Evolutionary conservation across 2,888 invertebrate genomes (phyloP).

Genomic region (Pocota personata): DNA sequence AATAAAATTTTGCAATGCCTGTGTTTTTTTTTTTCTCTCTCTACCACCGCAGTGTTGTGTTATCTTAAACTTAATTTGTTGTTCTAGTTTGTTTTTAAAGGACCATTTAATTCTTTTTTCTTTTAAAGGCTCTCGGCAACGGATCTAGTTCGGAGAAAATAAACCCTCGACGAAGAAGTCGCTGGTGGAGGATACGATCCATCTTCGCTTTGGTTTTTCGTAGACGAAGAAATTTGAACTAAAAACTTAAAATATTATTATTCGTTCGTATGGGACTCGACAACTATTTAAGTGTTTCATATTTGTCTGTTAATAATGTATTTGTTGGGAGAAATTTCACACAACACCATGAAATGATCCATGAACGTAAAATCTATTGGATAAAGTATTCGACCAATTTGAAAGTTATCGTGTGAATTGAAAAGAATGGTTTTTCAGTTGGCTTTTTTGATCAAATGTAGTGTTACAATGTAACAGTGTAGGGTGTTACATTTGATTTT

Average conservation of each 20-base stretch:
- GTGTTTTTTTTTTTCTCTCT: too few relatives aligned
- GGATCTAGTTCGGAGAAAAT: conserved; percentile 83
- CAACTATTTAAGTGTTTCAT: conserved; percentile 40
- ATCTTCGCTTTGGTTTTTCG: conserved; percentile 92
- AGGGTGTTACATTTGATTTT: too few relatives aligned
- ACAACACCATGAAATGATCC: neutral
- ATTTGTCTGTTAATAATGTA: conserved; percentile 11
- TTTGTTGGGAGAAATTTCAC: conserved; percentile 20
- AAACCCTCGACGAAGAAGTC: conserved; percentile 87
- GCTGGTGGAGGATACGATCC: conserved; percentile 92
- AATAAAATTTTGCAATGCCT: too few relatives aligned
- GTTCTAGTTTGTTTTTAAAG: too few relatives aligned
- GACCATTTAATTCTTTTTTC: neutral
- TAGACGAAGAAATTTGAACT: conserved; percentile 81
- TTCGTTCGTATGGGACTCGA: conserved; percentile 14
- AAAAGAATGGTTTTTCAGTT: too few relatives aligned
- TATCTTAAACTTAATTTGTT: too few relatives aligned
- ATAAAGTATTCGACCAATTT: too few relatives aligned
- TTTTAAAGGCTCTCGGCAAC: conserved; percentile 83
- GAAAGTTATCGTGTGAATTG: too few relatives aligned
- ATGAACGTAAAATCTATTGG: conserved; percentile 25
- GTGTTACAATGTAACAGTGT: too few relatives aligned
- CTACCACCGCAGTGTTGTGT: too few relatives aligned
- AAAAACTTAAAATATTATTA: conserved; percentile 60
- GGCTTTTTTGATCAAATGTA: too few relatives aligned